Evolutionary conservation across 2,888 invertebrate genomes (phyloP), one percentile per base, ranked within the genome.

Genomic region (Abrostola triplasia): DNA sequence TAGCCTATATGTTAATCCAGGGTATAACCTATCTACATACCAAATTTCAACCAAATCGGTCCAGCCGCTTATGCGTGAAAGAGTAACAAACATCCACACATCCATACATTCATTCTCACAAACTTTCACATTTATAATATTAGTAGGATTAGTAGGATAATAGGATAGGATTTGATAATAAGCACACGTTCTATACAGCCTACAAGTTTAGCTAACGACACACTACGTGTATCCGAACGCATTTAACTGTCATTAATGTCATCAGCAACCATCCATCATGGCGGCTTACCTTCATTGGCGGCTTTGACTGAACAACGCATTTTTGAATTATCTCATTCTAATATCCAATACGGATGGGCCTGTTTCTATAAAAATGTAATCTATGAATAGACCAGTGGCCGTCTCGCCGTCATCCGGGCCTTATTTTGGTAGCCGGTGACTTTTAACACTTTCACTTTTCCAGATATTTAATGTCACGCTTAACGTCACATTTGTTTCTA

Each of bases 161-260:
- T n/a, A n/a, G n/a, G n/a, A n/a, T n/a, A n/a, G n/a, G n/a, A n/a
- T 44, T 62, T 49, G 48, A 52, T 67, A 72, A 62, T 72, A 68
- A 54, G 59, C 68, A 64, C 64, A 68, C 68, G 73, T 70, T 72
- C 59, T 64, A 59, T 50, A 67, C 60, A 63, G 59, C 61, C 64
- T 61, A 58, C 61, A 69, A 68, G 40, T 60, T 56, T 41, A 69
- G 58, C 71, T 74, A 78, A 78, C 62, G 72, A 72, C 74, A 72
- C 63, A 72, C 69, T 40, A 67, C 68, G 73, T 71, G 67, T 74
- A 76, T 75, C 70, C 70, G 66, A 77, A 77, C 79, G 70, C 62
- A 79, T 77, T 77, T 77, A 79, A 72, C 77, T 72, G 77, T 73
- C 77, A 71, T 77, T 79, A 77, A 66, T 74, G 79, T 77, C 79